A percentile compares a stretch with the other conserved stretches of the same genome.
These are phyloP conservation scores for Aleiodes alternator DNA, from an alignment of 2,888 invertebrate species.

Conservation along the genomic window DNA sequence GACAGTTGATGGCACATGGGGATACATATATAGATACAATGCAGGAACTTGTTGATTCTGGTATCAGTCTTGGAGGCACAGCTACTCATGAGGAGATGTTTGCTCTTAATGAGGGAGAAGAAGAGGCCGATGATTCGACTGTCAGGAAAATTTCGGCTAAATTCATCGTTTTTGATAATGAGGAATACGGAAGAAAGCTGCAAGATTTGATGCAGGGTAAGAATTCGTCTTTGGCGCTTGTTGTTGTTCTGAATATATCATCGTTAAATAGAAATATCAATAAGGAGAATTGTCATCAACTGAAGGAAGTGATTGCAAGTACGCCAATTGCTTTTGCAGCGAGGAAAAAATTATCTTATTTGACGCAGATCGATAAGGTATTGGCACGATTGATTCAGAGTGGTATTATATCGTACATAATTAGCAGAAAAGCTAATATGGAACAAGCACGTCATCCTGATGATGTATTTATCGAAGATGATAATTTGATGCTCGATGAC, in stretches of 20 bases:
- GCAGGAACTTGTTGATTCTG: conserved; percentile 60
- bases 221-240: conserved; percentile 60
- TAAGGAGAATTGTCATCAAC: conserved; percentile 57
- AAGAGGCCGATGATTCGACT: conserved; percentile 76
- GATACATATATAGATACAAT: conserved; percentile 60
- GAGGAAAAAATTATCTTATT: conserved; percentile 64
- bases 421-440: conserved; percentile 14
- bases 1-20: conserved; percentile 63
- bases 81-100: conserved; percentile 32
- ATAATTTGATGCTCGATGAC: conserved; percentile 51
- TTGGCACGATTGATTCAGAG: conserved; percentile 57
- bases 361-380: conserved; percentile 56
- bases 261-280: conserved; percentile 48
- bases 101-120: conserved; percentile 63
- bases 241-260: conserved; percentile 63
- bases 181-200: conserved; percentile 52
- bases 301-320: conserved; percentile 60
- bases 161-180: conserved; percentile 56
- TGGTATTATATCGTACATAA: conserved; percentile 61
- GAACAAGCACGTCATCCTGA: conserved; percentile 6
- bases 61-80: conserved; percentile 37
- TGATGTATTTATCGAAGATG: conserved; percentile 11
- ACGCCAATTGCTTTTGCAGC: conserved; percentile 65
- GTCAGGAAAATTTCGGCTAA: conserved; percentile 47
- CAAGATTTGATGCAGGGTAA: conserved; percentile 57